Evolutionary conservation across 92 coral and sea anemone species (phyloP).

Genomic region (Epizoanthus scotinus): DNA sequence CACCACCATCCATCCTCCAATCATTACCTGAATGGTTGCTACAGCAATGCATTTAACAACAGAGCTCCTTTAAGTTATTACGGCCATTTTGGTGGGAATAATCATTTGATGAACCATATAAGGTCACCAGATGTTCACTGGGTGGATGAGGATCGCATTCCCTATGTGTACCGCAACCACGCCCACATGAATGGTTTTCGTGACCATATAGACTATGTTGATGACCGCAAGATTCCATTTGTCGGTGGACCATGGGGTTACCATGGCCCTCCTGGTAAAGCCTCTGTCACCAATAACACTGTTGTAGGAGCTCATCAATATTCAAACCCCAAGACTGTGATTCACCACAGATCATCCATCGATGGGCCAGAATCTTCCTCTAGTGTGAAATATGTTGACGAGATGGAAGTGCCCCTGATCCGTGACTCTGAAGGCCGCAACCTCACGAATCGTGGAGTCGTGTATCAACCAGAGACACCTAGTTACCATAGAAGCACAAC

Average conservation of each 20-base stretch:
- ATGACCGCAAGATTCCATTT: slow-evolving; percentile 64
- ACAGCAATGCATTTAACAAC: slow-evolving; percentile 55
- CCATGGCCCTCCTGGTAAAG: slow-evolving; percentile 42
- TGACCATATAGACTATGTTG: slow-evolving; percentile 53
- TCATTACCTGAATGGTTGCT: slow-evolving; percentile 68
- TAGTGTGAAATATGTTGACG: slow-evolving; percentile 75
- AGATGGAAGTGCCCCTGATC: slow-evolving; percentile 77
- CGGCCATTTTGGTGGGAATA: slow-evolving; percentile 62
- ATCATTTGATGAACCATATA: slow-evolving; percentile 56
- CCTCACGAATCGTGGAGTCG: not conserved
- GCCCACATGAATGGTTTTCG: slow-evolving; percentile 62
- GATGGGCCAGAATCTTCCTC: slow-evolving; percentile 51
- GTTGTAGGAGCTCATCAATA: slow-evolving; percentile 46
- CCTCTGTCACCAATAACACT: slow-evolving; percentile 11
- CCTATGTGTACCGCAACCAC: slow-evolving; percentile 76
- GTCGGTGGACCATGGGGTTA: slow-evolving; percentile 54
- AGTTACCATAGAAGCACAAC: slow-evolving; percentile 24
- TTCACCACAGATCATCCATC: slow-evolving; percentile 66
- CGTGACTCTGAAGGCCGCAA: slow-evolving; percentile 57
- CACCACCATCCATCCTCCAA: slow-evolving; percentile 83
- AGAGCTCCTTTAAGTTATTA: slow-evolving; percentile 48
- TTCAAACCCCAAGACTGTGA: slow-evolving; percentile 78
- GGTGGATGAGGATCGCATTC: slow-evolving; percentile 89
- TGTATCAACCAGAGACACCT: slow-evolving; percentile 24
- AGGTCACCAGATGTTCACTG: slow-evolving; percentile 80